Percentiles rank a stretch among this genome's conserved stretches.
Evolutionary conservation across 2,888 invertebrate species (phyloP).

Genomic region (Cheilosia pagana): DNA sequence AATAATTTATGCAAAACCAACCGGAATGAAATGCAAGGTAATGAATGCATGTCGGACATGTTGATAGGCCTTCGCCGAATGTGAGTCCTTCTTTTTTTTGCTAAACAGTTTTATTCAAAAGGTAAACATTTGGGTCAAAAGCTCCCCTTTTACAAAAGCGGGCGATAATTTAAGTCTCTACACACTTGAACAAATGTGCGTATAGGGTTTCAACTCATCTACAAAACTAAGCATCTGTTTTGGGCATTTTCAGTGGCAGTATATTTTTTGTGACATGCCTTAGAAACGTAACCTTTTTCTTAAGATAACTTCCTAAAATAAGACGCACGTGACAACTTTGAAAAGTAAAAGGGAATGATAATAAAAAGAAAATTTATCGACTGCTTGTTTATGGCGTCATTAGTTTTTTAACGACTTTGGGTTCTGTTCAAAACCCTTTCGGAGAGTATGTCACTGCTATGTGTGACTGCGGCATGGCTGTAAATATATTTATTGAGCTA

Average conservation of each 20-base stretch:
- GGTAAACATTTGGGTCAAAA: background rate
- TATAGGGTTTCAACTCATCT: background rate
- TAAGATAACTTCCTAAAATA: background rate
- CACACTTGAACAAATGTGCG: background rate
- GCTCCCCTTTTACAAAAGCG: background rate
- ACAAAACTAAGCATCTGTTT: background rate
- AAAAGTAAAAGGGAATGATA: background rate
- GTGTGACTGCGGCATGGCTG: too few species aligned
- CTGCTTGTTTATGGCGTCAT: background rate
- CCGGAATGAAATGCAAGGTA: background rate
- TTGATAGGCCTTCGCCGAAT: background rate
- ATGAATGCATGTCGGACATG: background rate
- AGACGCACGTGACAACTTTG: background rate
- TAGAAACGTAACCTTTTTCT: background rate
- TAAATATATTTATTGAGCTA: too few species aligned
- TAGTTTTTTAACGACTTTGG: background rate
- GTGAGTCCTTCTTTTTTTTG: background rate
- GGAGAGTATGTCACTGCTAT: too few species aligned
- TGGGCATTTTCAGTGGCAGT: background rate
- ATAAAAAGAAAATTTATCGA: background rate
- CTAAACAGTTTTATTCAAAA: background rate
- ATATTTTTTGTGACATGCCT: background rate
- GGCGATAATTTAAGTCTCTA: background rate
- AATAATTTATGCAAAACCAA: conserved; percentile 1
- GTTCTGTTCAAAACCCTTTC: too few species aligned